Conservation (phyloP, 35 echinoderm and acorn worm species). For the Strongylocentrotus purpuratus region DNA sequence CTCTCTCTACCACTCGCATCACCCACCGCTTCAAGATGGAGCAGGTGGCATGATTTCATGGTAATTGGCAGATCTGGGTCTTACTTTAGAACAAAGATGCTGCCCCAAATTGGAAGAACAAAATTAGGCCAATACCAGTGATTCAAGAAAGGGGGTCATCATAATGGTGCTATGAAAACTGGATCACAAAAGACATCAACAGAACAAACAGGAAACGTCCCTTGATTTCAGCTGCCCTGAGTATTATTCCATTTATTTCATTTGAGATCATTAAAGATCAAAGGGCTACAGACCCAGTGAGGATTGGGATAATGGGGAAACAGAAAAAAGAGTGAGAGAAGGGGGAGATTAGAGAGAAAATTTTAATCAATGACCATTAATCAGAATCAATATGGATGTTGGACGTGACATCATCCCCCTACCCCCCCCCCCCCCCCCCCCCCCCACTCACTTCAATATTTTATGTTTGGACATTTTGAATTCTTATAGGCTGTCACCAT, state of each 20-base stretch:
- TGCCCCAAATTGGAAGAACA: no score
- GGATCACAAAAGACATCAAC: not conserved
- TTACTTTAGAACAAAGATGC: slow-evolving; percentile 30
- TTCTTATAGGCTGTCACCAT: no score
- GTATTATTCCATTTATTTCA: not conserved
- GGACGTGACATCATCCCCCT: no score
- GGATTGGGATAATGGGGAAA: not conserved
- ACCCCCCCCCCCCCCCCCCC: no score
- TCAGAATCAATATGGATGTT: not conserved
- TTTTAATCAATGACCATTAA: not conserved
- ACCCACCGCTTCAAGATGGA: not conserved
- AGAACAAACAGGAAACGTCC: slow-evolving; percentile 1
- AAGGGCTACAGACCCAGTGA: not conserved
- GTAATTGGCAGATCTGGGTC: slow-evolving; percentile 38
- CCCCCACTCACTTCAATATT: no score
- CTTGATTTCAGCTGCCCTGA: not conserved
- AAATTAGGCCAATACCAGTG: not conserved
- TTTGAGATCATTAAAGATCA: not conserved
- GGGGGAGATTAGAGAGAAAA: not conserved
- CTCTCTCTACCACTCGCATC: not conserved
- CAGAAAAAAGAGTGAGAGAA: not conserved
- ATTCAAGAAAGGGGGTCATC: not conserved
- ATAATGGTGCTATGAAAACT: not conserved
- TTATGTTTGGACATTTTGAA: no score
- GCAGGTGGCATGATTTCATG: slow-evolving; percentile 38